Evolutionary conservation across 2,888 invertebrate species (phyloP).

Genomic region (Nezara viridula): DNA sequence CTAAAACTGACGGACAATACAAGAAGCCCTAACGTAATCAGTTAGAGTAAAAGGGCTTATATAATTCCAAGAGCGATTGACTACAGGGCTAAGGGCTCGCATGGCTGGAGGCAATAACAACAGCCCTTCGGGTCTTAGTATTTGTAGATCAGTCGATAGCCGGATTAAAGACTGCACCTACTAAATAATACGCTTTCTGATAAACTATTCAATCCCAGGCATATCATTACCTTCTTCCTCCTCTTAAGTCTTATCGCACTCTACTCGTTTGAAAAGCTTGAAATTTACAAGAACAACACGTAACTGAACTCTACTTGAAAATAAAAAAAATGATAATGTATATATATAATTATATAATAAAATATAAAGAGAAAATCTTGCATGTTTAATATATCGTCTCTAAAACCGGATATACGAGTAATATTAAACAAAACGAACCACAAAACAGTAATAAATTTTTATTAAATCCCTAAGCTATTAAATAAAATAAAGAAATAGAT

Average conservation of each 20-base stretch:
- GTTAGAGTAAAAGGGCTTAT: neutral
- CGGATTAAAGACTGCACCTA: neutral
- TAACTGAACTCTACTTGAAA: neutral
- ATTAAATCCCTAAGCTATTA: too few relatives aligned
- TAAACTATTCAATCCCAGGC: neutral
- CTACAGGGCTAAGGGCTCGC: neutral
- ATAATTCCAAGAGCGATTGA: neutral
- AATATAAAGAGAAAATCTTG: too few relatives aligned
- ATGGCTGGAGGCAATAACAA: neutral
- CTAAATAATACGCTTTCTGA: slow-evolving; percentile 9
- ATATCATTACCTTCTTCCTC: neutral
- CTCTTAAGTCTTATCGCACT: neutral
- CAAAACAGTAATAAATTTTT: too few relatives aligned
- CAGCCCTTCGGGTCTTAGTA: neutral
- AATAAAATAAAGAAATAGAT: too few relatives aligned
- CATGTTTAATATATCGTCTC: too few relatives aligned
- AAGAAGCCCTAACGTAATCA: neutral
- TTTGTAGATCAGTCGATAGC: slow-evolving; percentile 4
- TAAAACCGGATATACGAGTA: too few relatives aligned
- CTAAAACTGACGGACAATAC: neutral
- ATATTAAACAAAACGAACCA: too few relatives aligned
- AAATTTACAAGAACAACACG: neutral
- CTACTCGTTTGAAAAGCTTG: neutral
- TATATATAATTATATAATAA: too few relatives aligned
- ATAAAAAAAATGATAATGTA: neutral